These are phyloP conservation scores for Hozukius guyotensis DNA, from an alignment of 2,797 vertebrate species.

Conservation along the genomic window DNA sequence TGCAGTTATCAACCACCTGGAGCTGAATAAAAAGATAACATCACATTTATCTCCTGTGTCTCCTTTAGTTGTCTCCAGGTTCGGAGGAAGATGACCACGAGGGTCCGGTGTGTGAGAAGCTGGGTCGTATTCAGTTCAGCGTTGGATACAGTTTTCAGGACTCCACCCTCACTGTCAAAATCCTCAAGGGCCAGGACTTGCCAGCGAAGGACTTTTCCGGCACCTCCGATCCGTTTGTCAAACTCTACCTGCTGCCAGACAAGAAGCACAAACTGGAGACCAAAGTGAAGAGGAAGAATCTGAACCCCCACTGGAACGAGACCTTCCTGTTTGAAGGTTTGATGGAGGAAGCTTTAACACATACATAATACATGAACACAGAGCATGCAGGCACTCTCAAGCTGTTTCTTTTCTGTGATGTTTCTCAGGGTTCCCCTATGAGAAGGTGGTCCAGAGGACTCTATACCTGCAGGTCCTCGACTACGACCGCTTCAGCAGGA, in stretches of 20 bases:
- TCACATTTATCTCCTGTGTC: conserved; percentile 38
- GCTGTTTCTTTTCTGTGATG: background rate
- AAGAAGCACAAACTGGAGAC: conserved; percentile 99
- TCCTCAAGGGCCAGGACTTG: conserved; percentile 96
- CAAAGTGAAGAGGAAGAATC: conserved; percentile 99
- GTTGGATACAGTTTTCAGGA: conserved; percentile 99
- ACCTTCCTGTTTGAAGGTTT: conserved; percentile 98
- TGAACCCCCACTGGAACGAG: conserved; percentile 99
- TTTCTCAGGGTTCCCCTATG: conserved; percentile 93
- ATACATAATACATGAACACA: background rate
- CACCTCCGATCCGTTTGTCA: conserved; percentile 98
- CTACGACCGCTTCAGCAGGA: conserved; percentile 98
- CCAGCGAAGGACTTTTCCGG: conserved; percentile 98
- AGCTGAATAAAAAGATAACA: background rate
- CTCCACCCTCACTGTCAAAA: conserved; percentile 97
- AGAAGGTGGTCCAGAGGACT: conserved; percentile 96
- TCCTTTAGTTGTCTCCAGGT: conserved; percentile 91
- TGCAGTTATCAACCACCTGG: background rate
- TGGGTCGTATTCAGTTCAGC: conserved; percentile 97
- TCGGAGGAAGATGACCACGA: conserved; percentile 95
- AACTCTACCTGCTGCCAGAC: conserved; percentile 97
- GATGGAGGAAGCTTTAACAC: background rate
- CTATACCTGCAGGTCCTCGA: conserved; percentile 98
- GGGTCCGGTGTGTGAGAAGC: conserved; percentile 90
- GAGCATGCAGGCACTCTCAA: background rate